Conservation (phyloP, 2,113 vertebrate genomes). For the Nesoenas mayeri region DNA sequence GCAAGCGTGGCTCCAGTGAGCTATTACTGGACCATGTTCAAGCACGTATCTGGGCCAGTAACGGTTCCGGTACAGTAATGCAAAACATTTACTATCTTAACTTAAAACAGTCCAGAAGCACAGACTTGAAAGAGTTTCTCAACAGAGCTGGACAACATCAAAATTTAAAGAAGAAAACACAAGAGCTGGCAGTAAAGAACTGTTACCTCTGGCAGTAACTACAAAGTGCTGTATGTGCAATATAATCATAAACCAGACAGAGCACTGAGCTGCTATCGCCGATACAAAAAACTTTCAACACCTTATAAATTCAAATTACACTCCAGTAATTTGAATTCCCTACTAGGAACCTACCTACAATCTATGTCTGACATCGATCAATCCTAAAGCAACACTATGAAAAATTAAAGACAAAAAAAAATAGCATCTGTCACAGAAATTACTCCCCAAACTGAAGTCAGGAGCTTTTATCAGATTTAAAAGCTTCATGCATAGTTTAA, state of each 20-base stretch:
- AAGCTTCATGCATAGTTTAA: not conserved
- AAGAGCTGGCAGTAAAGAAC: not conserved
- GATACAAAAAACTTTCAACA: not conserved
- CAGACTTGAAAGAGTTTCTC: not conserved
- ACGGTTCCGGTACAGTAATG: not conserved
- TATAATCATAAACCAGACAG: not conserved
- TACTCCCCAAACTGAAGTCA: not conserved
- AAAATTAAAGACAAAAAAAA: not conserved
- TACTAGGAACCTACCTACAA: not conserved
- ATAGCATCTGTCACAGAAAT: not conserved
- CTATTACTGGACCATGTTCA: not conserved
- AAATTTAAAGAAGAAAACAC: slow-evolving; percentile 1
- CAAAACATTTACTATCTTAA: not conserved
- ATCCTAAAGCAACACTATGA: not conserved
- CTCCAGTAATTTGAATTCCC: not conserved
- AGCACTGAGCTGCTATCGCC: not conserved
- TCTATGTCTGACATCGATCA: not conserved
- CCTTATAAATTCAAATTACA: not conserved
- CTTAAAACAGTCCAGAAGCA: not conserved
- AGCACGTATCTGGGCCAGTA: not conserved
- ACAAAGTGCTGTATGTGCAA: not conserved
- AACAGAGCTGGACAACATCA: slow-evolving; percentile 26
- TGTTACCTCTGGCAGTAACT: not conserved
- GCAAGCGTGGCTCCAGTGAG: not conserved
- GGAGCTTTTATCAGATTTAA: not conserved